phyloP scores from a whole-genome alignment of 2,797 vertebrate genomes.

The Spizella passerina region DNA sequence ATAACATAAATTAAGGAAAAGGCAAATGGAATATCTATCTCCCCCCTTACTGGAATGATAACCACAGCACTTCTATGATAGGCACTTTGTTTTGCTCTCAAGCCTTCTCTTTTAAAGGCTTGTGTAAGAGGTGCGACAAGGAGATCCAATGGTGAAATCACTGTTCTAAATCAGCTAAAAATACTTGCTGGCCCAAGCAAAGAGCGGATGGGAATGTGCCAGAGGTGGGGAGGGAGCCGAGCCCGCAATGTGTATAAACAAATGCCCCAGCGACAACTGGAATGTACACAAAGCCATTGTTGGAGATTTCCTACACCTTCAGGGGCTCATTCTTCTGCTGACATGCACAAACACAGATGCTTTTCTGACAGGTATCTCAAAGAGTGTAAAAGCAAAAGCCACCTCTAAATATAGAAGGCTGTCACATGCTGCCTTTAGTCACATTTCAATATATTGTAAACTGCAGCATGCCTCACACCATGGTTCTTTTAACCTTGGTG shows the following conservation, averaged over 20 bases:
- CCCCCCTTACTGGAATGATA: constrained; percentile 1
- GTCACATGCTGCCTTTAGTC: constrained; percentile 60
- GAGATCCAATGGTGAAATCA: constrained; percentile 18
- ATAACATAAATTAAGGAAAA: not conserved
- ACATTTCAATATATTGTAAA: constrained; percentile 60
- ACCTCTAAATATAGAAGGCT: constrained; percentile 61
- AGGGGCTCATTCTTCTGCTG: constrained; percentile 56
- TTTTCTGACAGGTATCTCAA: constrained; percentile 31
- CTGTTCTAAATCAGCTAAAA: constrained; percentile 38
- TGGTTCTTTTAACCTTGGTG: not conserved
- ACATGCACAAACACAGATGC: constrained; percentile 54
- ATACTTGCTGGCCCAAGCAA: constrained; percentile 38
- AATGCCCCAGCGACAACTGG: not conserved
- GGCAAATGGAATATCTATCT: not conserved
- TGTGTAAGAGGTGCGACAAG: constrained; percentile 18
- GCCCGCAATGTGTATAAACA: not conserved
- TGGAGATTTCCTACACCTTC: constrained; percentile 43
- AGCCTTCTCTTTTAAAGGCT: not conserved
- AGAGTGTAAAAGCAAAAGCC: constrained; percentile 59
- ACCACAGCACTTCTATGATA: not conserved
- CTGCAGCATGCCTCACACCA: not conserved
- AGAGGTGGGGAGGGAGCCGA: not conserved
- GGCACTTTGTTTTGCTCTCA: not conserved
- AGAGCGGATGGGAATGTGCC: not conserved
- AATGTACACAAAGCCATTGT: constrained; percentile 12